phyloP scores from a whole-genome alignment of 2,888 invertebrate species.

The Acronicta leporina region DNA sequence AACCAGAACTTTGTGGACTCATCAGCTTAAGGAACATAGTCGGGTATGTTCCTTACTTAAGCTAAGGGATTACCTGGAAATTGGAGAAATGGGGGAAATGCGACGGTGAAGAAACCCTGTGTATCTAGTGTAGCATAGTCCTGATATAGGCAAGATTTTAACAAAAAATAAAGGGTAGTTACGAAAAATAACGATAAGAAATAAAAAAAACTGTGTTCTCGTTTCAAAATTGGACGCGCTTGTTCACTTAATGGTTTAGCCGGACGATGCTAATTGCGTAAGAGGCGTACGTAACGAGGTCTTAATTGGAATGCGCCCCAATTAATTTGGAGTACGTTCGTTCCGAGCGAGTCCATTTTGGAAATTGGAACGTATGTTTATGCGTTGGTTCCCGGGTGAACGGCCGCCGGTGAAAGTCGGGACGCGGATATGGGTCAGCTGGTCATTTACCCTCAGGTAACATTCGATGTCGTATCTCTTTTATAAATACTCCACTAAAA shows the following conservation, averaged over 20 bases:
- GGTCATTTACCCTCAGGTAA: constrained; percentile 86
- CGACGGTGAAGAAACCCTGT: background rate
- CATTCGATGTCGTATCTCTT: constrained; percentile 66
- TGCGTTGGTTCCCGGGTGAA: constrained; percentile 85
- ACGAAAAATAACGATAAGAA: constrained; percentile 3
- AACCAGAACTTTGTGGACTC: constrained; percentile 15
- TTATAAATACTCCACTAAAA: constrained; percentile 58
- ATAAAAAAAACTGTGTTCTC: constrained; percentile 45
- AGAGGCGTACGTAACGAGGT: constrained; percentile 83
- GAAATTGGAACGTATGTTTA: constrained; percentile 83
- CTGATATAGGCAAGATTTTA: constrained; percentile 8
- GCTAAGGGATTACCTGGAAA: constrained; percentile 2
- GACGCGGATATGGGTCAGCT: constrained; percentile 85
- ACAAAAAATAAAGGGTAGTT: constrained; percentile 6
- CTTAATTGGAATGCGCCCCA: constrained; percentile 88
- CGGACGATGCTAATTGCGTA: constrained; percentile 82
- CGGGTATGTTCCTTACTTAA: constrained; percentile 3
- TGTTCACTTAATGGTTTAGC: constrained; percentile 67
- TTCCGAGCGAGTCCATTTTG: constrained; percentile 77
- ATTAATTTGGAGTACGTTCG: constrained; percentile 81
- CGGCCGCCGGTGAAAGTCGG: constrained; percentile 86
- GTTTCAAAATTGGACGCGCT: constrained; percentile 65
- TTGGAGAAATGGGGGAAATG: constrained; percentile 4
- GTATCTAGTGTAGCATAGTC: background rate
- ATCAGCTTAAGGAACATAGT: too few species aligned